Conservation (phyloP, 2,888 invertebrate genomes). For the Phyto melanocephala region DNA sequence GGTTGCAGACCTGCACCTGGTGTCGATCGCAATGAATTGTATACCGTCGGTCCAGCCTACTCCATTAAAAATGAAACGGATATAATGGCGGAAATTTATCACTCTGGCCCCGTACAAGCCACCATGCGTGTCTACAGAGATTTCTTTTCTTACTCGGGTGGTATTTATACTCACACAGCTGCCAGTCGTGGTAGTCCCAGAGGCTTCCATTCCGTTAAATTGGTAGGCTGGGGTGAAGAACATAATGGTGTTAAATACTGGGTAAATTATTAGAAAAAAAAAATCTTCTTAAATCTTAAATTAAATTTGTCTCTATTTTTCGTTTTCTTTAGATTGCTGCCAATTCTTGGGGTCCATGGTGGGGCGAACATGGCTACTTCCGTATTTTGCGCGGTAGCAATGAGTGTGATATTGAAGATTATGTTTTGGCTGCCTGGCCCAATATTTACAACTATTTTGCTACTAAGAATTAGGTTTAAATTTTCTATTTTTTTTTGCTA, state of each 20-base stretch:
- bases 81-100: slow-evolving; percentile 94
- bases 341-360: slow-evolving; percentile 94
- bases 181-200: slow-evolving; percentile 81
- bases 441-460: slow-evolving; percentile 76
- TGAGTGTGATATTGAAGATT: slow-evolving; percentile 94
- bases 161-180: slow-evolving; percentile 87
- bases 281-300: background rate
- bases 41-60: slow-evolving; percentile 88
- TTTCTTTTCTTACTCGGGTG: slow-evolving; percentile 93
- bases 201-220: slow-evolving; percentile 93
- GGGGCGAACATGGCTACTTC: slow-evolving; percentile 97
- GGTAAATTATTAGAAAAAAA: slow-evolving; percentile 82
- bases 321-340: slow-evolving; percentile 85
- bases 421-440: slow-evolving; percentile 89
- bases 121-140: slow-evolving; percentile 94
- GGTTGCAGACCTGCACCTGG: slow-evolving; percentile 80
- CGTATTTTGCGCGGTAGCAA: slow-evolving; percentile 89
- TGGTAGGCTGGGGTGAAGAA: slow-evolving; percentile 95
- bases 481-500: slow-evolving; percentile 51
- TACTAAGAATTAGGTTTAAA: slow-evolving; percentile 61
- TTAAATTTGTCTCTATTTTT: slow-evolving; percentile 2
- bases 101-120: slow-evolving; percentile 96
- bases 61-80: slow-evolving; percentile 87
- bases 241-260: slow-evolving; percentile 86
- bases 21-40: slow-evolving; percentile 82